Conservation (phyloP, 1,140 invertebrate species). For the Brachionus asplanchnoidis region DNA sequence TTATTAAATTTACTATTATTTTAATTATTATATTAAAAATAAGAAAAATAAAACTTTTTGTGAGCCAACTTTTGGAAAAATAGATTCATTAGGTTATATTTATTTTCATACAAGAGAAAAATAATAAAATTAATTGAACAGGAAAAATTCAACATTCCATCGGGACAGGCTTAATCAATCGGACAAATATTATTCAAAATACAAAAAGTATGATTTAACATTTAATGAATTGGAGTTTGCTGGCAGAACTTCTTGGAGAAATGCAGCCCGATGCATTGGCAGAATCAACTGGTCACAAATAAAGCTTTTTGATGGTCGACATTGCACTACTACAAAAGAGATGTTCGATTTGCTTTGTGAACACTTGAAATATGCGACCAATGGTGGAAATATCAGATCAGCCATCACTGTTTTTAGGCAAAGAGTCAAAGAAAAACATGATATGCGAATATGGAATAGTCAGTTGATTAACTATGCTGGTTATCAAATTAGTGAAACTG, state of each 20-base stretch:
- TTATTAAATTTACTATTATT: too few species aligned
- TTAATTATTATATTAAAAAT: too few species aligned
- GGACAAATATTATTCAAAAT: constrained; percentile 61
- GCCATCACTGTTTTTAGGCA: constrained; percentile 89
- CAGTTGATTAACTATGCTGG: constrained; percentile 84
- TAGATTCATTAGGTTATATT: too few species aligned
- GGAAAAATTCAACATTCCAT: constrained; percentile 53
- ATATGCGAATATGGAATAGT: constrained; percentile 81
- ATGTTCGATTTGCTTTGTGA: constrained; percentile 95
- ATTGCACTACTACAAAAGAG: constrained; percentile 42
- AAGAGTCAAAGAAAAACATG: constrained; percentile 71
- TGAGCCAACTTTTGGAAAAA: too few species aligned
- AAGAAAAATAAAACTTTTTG: too few species aligned
- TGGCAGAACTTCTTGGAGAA: constrained; percentile 86
- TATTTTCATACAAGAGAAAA: too few species aligned
- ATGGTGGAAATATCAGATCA: constrained; percentile 90
- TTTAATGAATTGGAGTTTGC: constrained; percentile 86
- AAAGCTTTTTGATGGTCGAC: constrained; percentile 64
- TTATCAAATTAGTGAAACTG: constrained; percentile 60
- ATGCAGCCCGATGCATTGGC: constrained; percentile 83
- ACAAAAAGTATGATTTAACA: constrained; percentile 75
- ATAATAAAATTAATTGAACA: too few species aligned
- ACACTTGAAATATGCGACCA: constrained; percentile 92
- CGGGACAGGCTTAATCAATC: constrained; percentile 70
- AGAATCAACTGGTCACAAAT: constrained; percentile 92